Base-by-base conservation (phyloP, 2,888 invertebrate species). In the Ypsolopha scabrella region DNA sequence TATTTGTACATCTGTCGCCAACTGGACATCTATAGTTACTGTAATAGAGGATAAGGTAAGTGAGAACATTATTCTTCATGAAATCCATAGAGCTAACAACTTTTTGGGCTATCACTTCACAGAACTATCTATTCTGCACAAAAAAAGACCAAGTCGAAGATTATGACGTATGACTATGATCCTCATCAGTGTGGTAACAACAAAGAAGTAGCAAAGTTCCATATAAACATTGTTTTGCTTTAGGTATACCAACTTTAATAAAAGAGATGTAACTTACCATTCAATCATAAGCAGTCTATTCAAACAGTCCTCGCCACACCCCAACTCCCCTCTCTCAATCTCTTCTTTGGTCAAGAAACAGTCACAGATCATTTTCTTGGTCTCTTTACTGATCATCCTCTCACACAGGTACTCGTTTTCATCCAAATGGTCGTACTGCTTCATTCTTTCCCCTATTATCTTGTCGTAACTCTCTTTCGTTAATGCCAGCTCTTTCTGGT, bases 211-310 rank as follows among this genome's bases (percentile, higher is more conserved):
- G 2, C 24, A 24, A 24, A 24, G 24, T 24, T n/a, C n/a, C n/a
- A n/a, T n/a, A n/a, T n/a, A n/a, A n/a, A n/a, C n/a, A n/a, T n/a
- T n/a, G n/a, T n/a, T n/a, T n/a, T n/a, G n/a, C n/a, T 4, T 24
- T 24, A 24, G 4, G 24, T 24, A 4, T 3, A 24, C 24, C 2
- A 24, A 24, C 2, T 4, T 3, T 3, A 24, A 24, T 24, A 24
- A 24, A 24, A 24, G 24, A 24, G 24, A 24, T 3, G 24, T 24
- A 24, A 52, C 77, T 81, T 87, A 95, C 96, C 97, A 99, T 90
- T 99, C 99, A 70, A 99, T 98, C 94, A 98, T 95, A n/a, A 99
- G 90, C 71, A 98, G 89, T 68, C 98, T 91, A 87, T 99, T 99
- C 38, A 99, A 89, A 78, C 99, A 99, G 79, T 98, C 97, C 68